Base-by-base conservation (phyloP, 2,113 vertebrate genomes). In the Pluvianellus socialis region DNA sequence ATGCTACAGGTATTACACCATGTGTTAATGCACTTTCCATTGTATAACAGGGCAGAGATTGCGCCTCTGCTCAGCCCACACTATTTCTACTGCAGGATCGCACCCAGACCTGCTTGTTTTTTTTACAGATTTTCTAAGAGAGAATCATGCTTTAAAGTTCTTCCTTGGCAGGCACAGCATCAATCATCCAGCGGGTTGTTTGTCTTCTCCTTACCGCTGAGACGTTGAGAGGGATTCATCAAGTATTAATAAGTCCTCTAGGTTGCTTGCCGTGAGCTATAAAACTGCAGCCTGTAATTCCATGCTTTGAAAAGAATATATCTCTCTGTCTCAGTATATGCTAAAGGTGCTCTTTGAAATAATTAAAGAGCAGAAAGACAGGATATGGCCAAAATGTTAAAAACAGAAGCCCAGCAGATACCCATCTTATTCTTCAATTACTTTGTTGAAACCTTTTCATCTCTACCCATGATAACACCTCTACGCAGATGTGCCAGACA, bases 231-330 rank as follows among this genome's bases (percentile, higher is more conserved):
- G 50, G 66, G 70, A 95, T 95, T 97, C 94, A 97, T 92, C 77
- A 97, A 95, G 79, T 91, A 96, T 94, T 94, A 94, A 95, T 96
- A 92, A 95, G 44, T 59, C 76, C 58, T 94, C 86, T 53, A 85
- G 70, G 53, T 53, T 89, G 77, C 86, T 83, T 95, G 86, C 86
- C 0, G 2, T 85, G 89, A 91, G 89, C 91, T 88, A 79, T 70
- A 75, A 85, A 84, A 91, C 80, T 94, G 70, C 53, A 87, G 76
- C 45, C 76, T 66, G 77, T 66, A 85, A 79, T 87, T 88, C 80
- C 28, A 24, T 40, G 35, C 42, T 92, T 92, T 85, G 66, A 65
- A 94, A 95, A 84, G 24, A 81, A 38, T 56, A 22, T 35, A 15
- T 27, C 23, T 71, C 42, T 73, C 59, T 86, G 32, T n/a, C 68